Evolutionary conservation across 2,888 invertebrate species (phyloP), one percentile per base, ranked within the genome.

Genomic region (Sesia bembeciformis): DNA sequence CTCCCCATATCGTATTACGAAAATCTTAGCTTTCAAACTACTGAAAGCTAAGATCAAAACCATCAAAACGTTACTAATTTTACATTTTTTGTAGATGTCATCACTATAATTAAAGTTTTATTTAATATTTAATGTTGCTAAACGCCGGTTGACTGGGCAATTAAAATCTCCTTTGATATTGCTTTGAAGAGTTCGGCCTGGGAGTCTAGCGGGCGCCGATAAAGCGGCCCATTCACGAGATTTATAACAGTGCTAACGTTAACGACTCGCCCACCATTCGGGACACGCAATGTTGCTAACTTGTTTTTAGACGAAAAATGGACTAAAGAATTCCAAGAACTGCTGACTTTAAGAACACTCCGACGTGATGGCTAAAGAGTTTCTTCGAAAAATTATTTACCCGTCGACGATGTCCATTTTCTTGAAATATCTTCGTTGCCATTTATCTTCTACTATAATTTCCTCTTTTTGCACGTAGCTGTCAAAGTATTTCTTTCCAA

Each of bases 231-330:
- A 78, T 84, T 81, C 73, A 67, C 60, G 62, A 83, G 84, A 85
- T 86, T 86, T 87, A 87, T 77, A 78, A 78, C 80, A 66, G 65
- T 73, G 76, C 76, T 71, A 76, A 83, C 81, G 76, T 84, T 84
- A 83, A 84, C 76, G 81, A 77, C 75, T 76, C 68, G 64, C 70
- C 76, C 71, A 68, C 76, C 74, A 78, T 84, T 82, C 77, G 70
- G 72, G 74, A 74, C 81, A 81, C 82, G 82, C 79, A 76, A 70
- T 73, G 73, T 69, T 77, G 70, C 75, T 68, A 74, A 77, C 75
- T 79, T 76, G 72, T 73, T 76, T 76, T 77, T 74, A 68, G 74
- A 63, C 69, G 74, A 81, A 83, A 83, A 81, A 78, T 79, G 66
- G 68, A 76, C 71, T 77, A 73, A 66, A 72, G 76, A 74, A 66